Percentiles rank a stretch among this genome's conserved stretches.
These are phyloP conservation scores for Clarias fuscus DNA, from an alignment of 2,797 vertebrate genomes.

Conservation along the genomic window DNA sequence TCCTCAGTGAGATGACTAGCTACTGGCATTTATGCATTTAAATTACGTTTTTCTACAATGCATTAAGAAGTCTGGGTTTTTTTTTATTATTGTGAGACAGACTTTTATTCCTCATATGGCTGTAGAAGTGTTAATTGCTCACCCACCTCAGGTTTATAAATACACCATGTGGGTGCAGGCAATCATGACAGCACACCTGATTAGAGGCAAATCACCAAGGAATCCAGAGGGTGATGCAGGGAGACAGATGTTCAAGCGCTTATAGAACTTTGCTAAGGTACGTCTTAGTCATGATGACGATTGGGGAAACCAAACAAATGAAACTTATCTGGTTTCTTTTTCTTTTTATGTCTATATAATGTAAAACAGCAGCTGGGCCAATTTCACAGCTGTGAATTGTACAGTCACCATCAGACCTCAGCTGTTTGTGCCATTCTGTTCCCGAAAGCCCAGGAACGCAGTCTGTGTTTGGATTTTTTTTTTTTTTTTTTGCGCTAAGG, in stretches of 20 bases:
- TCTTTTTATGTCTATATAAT: constrained; percentile 13
- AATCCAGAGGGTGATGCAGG: not conserved
- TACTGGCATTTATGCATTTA: constrained; percentile 5
- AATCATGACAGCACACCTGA: not conserved
- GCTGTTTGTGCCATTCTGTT: constrained; percentile 62
- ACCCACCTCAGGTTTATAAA: constrained; percentile 48
- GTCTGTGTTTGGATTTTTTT: constrained; percentile 24
- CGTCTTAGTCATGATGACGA: not conserved
- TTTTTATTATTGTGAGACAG: constrained; percentile 26
- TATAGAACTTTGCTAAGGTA: not conserved
- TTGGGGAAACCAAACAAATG: not conserved
- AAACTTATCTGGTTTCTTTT: not conserved
- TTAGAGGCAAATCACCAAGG: constrained; percentile 32
- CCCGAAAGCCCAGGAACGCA: constrained; percentile 9
- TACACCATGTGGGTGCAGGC: constrained; percentile 19
- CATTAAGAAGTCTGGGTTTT: not conserved
- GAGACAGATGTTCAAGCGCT: constrained; percentile 38
- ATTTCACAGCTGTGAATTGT: constrained; percentile 70
- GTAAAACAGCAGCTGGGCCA: constrained; percentile 67
- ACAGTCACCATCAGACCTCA: constrained; percentile 68
- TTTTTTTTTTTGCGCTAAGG: constrained; percentile 30
- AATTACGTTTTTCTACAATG: not conserved
- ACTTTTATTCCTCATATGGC: constrained; percentile 22
- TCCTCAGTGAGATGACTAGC: constrained; percentile 2
- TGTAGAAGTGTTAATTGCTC: constrained; percentile 31